A percentile compares a stretch with the other conserved stretches of the same genome.
Conservation (phyloP, 2,888 invertebrate genomes). For the Megastigmus dorsalis region DNA sequence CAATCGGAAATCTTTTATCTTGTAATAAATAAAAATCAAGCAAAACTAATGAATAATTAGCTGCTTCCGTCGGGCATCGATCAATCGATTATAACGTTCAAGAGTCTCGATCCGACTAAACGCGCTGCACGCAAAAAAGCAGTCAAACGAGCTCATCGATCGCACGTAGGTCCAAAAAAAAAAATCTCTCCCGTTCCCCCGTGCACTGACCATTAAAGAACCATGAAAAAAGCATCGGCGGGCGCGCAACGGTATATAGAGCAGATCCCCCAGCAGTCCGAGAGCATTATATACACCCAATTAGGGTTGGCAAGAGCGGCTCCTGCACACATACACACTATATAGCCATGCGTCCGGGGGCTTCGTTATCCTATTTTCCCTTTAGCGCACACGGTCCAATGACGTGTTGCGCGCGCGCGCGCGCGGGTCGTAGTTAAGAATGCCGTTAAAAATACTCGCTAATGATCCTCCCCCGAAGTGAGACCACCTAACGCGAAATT, state of each 20-base stretch:
- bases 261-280: too few relatives aligned
- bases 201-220: constrained; percentile 4
- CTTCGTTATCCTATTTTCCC: constrained; percentile 50
- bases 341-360: neutral
- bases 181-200: too few relatives aligned
- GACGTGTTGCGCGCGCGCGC: neutral
- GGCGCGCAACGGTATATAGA: too few relatives aligned
- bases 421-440: constrained; percentile 18
- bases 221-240: neutral
- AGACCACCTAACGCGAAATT: constrained; percentile 49
- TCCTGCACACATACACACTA: neutral
- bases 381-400: neutral
- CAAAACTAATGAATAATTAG: too few relatives aligned
- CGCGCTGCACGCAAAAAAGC: neutral
- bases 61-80: too few relatives aligned
- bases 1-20: too few relatives aligned
- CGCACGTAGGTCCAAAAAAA: too few relatives aligned
- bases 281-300: constrained; percentile 38
- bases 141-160: neutral
- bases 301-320: constrained; percentile 2
- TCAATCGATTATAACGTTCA: neutral
- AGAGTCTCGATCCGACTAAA: too few relatives aligned
- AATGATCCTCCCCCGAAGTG: constrained; percentile 38
- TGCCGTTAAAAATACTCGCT: constrained; percentile 42
- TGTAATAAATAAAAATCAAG: too few relatives aligned